phyloP scores from a whole-genome alignment of 2,113 vertebrate genomes.

The Lophochroa leadbeateri region DNA sequence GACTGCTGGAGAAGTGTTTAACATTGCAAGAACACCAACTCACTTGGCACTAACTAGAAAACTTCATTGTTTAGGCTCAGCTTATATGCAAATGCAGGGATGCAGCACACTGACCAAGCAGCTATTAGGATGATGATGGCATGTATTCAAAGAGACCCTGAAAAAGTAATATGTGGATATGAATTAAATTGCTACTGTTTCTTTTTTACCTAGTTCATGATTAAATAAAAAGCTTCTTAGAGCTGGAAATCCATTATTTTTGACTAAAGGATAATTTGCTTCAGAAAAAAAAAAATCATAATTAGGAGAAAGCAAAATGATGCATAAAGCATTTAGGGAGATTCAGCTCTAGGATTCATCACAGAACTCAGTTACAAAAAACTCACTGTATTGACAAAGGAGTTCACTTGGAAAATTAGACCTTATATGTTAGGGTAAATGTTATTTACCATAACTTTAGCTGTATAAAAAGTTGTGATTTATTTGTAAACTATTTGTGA shows the following conservation, averaged over 20 bases:
- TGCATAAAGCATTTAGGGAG: background rate
- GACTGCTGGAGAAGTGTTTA: background rate
- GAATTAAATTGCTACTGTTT: background rate
- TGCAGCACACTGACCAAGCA: background rate
- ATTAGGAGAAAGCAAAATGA: background rate
- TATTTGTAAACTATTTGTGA: background rate
- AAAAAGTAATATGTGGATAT: background rate
- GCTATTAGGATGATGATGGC: background rate
- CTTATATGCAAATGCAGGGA: background rate
- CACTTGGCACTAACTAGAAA: constrained; percentile 16
- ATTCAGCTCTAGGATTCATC: background rate
- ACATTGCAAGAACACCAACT: constrained; percentile 24
- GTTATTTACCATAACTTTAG: background rate
- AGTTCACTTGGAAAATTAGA: background rate
- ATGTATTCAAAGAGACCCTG: background rate
- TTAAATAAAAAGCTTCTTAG: constrained; percentile 6
- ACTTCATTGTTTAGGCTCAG: constrained; percentile 12
- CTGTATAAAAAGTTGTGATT: background rate
- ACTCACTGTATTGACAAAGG: background rate
- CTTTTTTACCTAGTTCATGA: constrained; percentile 1
- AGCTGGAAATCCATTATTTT: background rate
- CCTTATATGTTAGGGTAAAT: background rate
- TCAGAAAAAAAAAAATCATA: background rate
- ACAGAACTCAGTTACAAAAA: background rate
- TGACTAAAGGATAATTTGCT: background rate